Evolutionary conservation across 2,797 vertebrate species (phyloP), one percentile per base, ranked within the genome.

Genomic region (Coreius guichenoti): DNA sequence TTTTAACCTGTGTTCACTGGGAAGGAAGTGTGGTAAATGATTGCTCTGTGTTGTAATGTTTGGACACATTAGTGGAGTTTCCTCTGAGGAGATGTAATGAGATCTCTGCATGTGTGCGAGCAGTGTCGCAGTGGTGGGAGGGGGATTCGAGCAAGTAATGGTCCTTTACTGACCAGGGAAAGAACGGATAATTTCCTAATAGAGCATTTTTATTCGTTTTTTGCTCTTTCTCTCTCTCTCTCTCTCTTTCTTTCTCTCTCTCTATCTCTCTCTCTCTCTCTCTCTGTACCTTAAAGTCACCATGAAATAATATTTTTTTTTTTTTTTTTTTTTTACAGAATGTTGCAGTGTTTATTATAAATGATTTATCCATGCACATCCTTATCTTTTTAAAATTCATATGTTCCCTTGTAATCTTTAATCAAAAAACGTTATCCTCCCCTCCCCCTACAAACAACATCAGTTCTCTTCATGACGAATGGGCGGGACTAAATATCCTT

Each of bases 1-100:
- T 87, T 86, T 87, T 92, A 91, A 92, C 90, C 90, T 91, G 91
- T 87, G 87, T 90, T 90, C 88, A 90, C 91, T 84, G 85, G 56
- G 89, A 90, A 87, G 86, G 58, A 85, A 68, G 75, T 45, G 74
- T 82, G 87, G 81, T 73, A 69, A 86, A 86, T 89, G 89, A 75
- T 67, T 74, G 84, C 31, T 1, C 26, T 73, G 80, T 26, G 78
- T 54, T 91, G 73, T 89, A 86, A 92, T 89, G 87, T 90, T 86
- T 88, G 87, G 87, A 90, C 82, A 87, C 81, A 70, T 88, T 70
- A 29, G 56, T 39, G 36, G 58, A 82, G 86, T 65, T 85, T 67
- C 76, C 82, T 81, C 73, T n/a, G 86, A 70, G 47, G 87, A 81
- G 73, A 83, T 63, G 84, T 77, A 86, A 88, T 74, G 82, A 58